Evolutionary conservation across 2,113 vertebrate genomes (phyloP).

Genomic region (Misgurnus anguillicaudatus): DNA sequence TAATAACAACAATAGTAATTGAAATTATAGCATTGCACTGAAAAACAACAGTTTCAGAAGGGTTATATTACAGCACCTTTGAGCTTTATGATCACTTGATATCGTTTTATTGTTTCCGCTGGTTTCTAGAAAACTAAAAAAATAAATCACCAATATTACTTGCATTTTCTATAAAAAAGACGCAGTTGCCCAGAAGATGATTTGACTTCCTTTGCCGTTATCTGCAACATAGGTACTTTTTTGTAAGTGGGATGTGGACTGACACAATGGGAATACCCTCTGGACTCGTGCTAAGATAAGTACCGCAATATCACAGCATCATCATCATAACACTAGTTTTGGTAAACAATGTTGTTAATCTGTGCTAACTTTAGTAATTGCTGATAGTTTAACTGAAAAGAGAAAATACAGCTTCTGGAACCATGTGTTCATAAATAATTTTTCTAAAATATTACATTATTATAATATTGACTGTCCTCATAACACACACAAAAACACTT

Average conservation of each 20-base stretch:
- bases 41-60: background rate
- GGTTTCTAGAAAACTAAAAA: background rate
- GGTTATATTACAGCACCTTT: no score
- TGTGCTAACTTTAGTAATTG: background rate
- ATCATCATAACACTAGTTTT: background rate
- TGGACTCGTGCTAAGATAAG: slow-evolving; percentile 31
- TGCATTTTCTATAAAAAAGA: background rate
- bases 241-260: slow-evolving; percentile 35
- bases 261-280: slow-evolving; percentile 36
- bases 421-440: no score
- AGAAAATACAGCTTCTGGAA: background rate
- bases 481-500: background rate
- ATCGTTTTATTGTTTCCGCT: no score
- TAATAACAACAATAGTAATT: slow-evolving; percentile 1
- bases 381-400: background rate
- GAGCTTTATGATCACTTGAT: no score
- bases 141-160: background rate
- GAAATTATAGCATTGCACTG: background rate
- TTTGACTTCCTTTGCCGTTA: background rate
- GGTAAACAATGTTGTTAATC: background rate
- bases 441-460: no score
- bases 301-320: slow-evolving; percentile 9
- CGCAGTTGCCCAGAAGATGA: background rate
- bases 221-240: slow-evolving; percentile 28
- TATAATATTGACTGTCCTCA: no score